A percentile compares a stretch with the other conserved stretches of the same genome.
Conservation (phyloP, 2,797 vertebrate species). For the Rhadinocentrus ornatus region DNA sequence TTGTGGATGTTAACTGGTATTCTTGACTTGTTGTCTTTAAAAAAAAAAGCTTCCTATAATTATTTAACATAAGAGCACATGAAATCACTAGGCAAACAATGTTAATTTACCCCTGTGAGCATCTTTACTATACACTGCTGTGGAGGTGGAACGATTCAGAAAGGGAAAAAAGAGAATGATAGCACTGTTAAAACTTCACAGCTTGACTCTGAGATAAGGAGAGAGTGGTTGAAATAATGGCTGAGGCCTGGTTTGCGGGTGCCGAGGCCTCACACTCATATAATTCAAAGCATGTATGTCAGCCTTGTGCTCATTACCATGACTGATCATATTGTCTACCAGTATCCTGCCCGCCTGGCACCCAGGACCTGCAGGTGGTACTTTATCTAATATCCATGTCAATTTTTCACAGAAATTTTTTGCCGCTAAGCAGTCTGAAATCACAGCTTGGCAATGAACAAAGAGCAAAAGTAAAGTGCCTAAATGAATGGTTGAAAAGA, state of each 20-base stretch:
- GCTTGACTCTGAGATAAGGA: constrained; percentile 77
- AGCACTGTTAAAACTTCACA: constrained; percentile 76
- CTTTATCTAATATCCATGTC: constrained; percentile 80
- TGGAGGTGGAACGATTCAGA: constrained; percentile 51
- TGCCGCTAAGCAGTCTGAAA: constrained; percentile 63
- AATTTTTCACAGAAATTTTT: constrained; percentile 75
- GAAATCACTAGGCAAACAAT: constrained; percentile 39
- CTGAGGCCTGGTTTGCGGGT: constrained; percentile 61
- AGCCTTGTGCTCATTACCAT: constrained; percentile 83
- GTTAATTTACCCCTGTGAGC: constrained; percentile 42
- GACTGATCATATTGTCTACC: constrained; percentile 85
- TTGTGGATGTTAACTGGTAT: constrained; percentile 17
- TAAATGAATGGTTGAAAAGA: constrained; percentile 52
- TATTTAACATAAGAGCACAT: constrained; percentile 22
- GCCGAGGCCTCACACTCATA: constrained; percentile 73
- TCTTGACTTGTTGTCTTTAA: constrained; percentile 16
- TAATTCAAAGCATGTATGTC: constrained; percentile 79
- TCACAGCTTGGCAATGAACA: constrained; percentile 51
- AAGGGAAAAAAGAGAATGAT: constrained; percentile 59
- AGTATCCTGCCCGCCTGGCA: constrained; percentile 85
- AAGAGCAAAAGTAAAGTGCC: constrained; percentile 51
- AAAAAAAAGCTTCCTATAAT: constrained; percentile 9
- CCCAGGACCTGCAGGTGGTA: constrained; percentile 83
- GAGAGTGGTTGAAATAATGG: constrained; percentile 74
- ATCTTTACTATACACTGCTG: constrained; percentile 16